Conservation (phyloP, 2,113 vertebrate genomes). For the Pao palembangensis region DNA sequence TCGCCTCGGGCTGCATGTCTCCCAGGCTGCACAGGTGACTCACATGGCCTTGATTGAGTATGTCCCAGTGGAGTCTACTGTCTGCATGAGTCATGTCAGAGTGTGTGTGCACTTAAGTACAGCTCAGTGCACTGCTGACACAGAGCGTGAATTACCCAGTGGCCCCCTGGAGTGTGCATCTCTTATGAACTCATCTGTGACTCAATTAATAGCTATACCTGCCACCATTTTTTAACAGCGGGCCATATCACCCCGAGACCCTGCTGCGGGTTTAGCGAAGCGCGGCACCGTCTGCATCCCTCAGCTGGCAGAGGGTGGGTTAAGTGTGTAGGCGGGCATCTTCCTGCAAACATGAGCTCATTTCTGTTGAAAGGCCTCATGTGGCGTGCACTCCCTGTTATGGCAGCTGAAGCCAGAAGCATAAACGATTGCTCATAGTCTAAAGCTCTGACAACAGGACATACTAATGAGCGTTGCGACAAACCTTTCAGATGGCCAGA, state of each 20-base stretch:
- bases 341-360: constrained; percentile 6
- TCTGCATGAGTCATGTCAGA: constrained; percentile 54
- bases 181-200: constrained; percentile 80
- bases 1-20: constrained; percentile 61
- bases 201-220: constrained; percentile 75
- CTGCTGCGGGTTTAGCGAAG: constrained; percentile 46
- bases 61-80: constrained; percentile 61
- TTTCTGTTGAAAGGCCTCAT: constrained; percentile 25
- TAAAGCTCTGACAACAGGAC: constrained; percentile 22
- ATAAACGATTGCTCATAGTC: constrained; percentile 40
- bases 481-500: constrained; percentile 24
- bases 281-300: constrained; percentile 38
- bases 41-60: constrained; percentile 61
- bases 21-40: constrained; percentile 63
- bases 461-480: constrained; percentile 54
- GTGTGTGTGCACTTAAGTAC: constrained; percentile 20
- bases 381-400: constrained; percentile 29
- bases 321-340: not conserved
- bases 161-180: constrained; percentile 47
- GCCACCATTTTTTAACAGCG: constrained; percentile 60
- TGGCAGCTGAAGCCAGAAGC: constrained; percentile 32
- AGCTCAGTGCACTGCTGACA: constrained; percentile 35
- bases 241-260: constrained; percentile 59
- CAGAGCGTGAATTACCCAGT: constrained; percentile 57
- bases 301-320: constrained; percentile 7